These are phyloP conservation scores for Crocodylus rhombifer DNA, from an alignment of 2,797 vertebrate genomes.

Conservation along the genomic window DNA sequence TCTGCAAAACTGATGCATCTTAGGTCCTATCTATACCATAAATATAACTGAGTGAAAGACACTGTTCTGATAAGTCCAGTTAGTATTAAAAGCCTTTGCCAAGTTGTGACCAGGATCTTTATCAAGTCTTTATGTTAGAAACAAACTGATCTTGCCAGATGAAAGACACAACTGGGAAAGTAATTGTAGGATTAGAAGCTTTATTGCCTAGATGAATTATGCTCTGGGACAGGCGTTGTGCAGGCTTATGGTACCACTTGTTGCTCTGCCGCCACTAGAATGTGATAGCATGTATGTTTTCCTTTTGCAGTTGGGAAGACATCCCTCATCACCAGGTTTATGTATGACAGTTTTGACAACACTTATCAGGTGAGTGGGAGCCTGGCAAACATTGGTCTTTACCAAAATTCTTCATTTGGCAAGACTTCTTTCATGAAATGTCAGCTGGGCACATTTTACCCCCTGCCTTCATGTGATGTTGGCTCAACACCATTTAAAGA, in stretches of 20 bases:
- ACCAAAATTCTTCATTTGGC: too few species aligned
- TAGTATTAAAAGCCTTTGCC: neutral
- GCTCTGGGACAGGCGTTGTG: rapidly evolving
- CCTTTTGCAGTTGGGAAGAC: slow-evolving; percentile 74
- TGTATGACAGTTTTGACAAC: slow-evolving; percentile 81
- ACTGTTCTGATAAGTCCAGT: neutral
- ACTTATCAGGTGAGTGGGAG: slow-evolving; percentile 74
- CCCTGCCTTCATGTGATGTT: neutral
- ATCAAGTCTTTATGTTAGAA: neutral
- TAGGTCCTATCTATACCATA: neutral
- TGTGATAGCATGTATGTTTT: slow-evolving; percentile 15
- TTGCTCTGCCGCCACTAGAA: neutral
- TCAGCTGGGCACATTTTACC: neutral
- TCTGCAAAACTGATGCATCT: neutral
- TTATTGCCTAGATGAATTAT: neutral
- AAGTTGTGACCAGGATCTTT: neutral
- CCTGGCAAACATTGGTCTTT: neutral
- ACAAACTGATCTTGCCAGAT: neutral
- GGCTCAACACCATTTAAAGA: neutral
- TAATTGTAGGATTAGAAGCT: neutral
- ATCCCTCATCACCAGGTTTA: slow-evolving; percentile 79
- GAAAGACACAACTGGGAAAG: neutral
- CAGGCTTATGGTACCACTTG: neutral
- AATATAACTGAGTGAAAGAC: rapidly evolving
- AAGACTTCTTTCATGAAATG: neutral